phyloP scores from a whole-genome alignment of 53 echinoderm and acorn worm species.

The Stichopus horrens region DNA sequence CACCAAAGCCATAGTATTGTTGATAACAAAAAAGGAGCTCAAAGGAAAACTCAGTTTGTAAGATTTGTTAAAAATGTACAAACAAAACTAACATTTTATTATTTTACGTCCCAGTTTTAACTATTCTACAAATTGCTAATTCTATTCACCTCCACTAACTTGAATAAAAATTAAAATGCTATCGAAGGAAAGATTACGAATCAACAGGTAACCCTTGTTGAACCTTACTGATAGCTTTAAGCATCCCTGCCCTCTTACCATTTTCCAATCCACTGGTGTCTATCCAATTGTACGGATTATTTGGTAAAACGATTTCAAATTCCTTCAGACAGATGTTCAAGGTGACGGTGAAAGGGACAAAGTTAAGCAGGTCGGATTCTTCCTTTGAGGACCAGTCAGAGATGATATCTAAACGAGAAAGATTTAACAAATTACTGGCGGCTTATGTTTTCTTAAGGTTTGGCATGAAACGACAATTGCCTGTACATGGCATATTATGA shows the following conservation, averaged over 20 bases:
- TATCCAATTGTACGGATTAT: slow-evolving; percentile 93
- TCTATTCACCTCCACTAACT: too few relatives aligned
- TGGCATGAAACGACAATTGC: too few relatives aligned
- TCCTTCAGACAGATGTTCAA: slow-evolving; percentile 81
- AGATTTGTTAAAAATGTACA: neutral
- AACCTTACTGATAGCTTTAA: too few relatives aligned
- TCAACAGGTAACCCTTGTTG: too few relatives aligned
- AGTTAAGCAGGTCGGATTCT: slow-evolving; percentile 79
- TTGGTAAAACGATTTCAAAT: slow-evolving; percentile 88
- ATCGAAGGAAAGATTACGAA: too few relatives aligned
- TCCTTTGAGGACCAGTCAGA: slow-evolving; percentile 86
- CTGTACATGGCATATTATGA: too few relatives aligned
- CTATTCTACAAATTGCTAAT: too few relatives aligned
- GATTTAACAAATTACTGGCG: too few relatives aligned
- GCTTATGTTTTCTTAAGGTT: too few relatives aligned
- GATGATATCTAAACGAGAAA: neutral
- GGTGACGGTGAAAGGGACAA: slow-evolving; percentile 87
- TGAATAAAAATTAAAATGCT: too few relatives aligned
- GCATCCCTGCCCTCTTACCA: slow-evolving; percentile 54
- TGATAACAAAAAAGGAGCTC: slow-evolving; percentile 11
- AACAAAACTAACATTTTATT: neutral
- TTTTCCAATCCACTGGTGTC: slow-evolving; percentile 86
- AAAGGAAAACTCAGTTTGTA: neutral
- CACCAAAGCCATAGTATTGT: too few relatives aligned
- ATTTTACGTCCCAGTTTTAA: neutral